Evolutionary conservation across 2,888 invertebrate species (phyloP).

Genomic region (Morpho deidamia): DNA sequence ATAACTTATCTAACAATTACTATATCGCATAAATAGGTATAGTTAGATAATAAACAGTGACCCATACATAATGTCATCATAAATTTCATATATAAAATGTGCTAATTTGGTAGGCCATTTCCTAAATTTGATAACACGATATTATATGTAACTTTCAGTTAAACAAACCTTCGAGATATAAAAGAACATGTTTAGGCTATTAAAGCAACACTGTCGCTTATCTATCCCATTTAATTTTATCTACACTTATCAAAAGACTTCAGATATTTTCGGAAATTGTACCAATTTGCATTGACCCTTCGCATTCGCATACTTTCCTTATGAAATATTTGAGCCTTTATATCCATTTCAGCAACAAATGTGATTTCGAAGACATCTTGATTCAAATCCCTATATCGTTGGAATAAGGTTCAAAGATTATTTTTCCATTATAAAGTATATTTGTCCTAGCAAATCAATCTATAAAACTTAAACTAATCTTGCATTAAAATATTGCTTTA

Average conservation of each 20-base stretch:
- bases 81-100: too few relatives aligned
- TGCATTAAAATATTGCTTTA: not conserved
- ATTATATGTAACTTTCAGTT: too few relatives aligned
- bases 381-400: not conserved
- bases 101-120: too few relatives aligned
- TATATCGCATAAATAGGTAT: too few relatives aligned
- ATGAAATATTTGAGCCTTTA: slow-evolving; percentile 10
- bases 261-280: slow-evolving; percentile 1
- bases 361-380: not conserved
- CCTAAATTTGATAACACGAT: too few relatives aligned
- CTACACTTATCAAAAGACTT: not conserved
- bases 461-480: not conserved
- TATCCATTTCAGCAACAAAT: not conserved
- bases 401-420: not conserved
- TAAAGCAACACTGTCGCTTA: not conserved
- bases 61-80: too few relatives aligned
- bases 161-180: too few relatives aligned
- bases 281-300: slow-evolving; percentile 10
- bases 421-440: too few relatives aligned
- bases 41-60: too few relatives aligned
- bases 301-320: slow-evolving; percentile 4
- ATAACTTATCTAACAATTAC: too few relatives aligned
- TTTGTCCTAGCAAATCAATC: too few relatives aligned
- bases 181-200: too few relatives aligned
- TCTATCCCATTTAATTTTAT: slow-evolving; percentile 1